Evolutionary conservation across 2,797 vertebrate genomes (phyloP), one percentile per base, ranked within the genome.

Genomic region (Cuculus canorus): DNA sequence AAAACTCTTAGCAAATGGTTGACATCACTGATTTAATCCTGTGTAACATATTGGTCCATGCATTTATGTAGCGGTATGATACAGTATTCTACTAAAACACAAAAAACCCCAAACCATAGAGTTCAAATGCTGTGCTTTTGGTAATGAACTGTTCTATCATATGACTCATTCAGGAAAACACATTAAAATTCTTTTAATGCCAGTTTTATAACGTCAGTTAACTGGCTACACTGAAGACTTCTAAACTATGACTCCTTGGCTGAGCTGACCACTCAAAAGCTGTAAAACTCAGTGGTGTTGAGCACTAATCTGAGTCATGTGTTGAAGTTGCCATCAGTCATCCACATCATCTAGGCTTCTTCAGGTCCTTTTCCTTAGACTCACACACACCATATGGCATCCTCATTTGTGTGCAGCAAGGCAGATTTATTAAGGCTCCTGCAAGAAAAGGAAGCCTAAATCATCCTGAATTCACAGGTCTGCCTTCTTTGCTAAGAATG

Each of bases 21-120:
- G 70, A 59, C 61, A 7, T 59, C 57, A 33, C 53, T 91, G 41
- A 72, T 78, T 79, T 93, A 89, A 92, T 88, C 17, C 54, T 17
- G 33, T 30, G 14, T 76, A 69, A 60, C 79, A 41, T 33, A 33
- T 8, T 48, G n/a, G 21, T 52, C 30, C 18, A 10, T 32, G 45
- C 53, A 33, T 70, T 88, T 32, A 30, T 27, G 57, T 71, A 59
- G 35, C 7, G 81, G 33, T 81, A 41, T 43, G 63, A 66, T 43
- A 47, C 16, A 47, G 25, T 54, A 65, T 65, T 82, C 70, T 57
- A 70, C 24, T 54, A 25, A 82, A 90, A 25, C 39, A 39, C 3
- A 30, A 43, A 35, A 27, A 24, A 57, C 22, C 11, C 47, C 22
- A 45, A 17, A 45, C 5, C 15, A 5, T 18, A 5, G 33, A 56